phyloP scores from a whole-genome alignment of 2,797 vertebrate genomes.

The Anguilla anguilla region DNA sequence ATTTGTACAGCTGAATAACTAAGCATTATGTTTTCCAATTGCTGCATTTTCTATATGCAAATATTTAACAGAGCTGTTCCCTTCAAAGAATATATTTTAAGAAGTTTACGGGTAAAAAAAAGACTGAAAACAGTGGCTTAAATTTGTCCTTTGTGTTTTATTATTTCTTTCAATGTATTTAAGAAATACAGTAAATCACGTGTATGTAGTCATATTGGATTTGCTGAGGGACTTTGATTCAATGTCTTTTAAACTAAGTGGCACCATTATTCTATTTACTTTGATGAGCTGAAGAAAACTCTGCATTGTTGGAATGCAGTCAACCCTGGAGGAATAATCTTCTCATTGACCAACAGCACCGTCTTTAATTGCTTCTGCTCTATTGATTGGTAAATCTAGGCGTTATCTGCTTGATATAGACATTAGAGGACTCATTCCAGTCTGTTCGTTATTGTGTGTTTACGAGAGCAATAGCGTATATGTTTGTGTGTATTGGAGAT shows the following conservation, averaged over 20 bases:
- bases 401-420: conserved; percentile 52
- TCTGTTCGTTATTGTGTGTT: conserved; percentile 12
- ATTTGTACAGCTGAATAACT: conserved; percentile 7
- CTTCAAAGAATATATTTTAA: not conserved
- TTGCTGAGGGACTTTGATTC: not conserved
- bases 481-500: not conserved
- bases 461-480: not conserved
- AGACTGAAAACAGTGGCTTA: not conserved
- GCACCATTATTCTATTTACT: not conserved
- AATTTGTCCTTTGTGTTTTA: not conserved
- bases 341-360: conserved; percentile 48
- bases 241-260: not conserved
- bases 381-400: conserved; percentile 57
- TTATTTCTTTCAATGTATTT: not conserved
- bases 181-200: not conserved
- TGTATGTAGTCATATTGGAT: not conserved
- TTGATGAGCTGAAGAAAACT: conserved; percentile 42
- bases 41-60: not conserved
- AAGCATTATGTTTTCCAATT: not conserved
- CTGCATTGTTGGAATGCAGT: conserved; percentile 21
- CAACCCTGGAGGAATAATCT: conserved; percentile 47
- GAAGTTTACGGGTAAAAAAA: not conserved
- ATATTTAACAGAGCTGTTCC: not conserved
- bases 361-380: conserved; percentile 53
- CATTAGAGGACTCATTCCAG: conserved; percentile 31